These are phyloP conservation scores for Mola mola DNA, from an alignment of 2,113 vertebrate genomes.

Conservation along the genomic window DNA sequence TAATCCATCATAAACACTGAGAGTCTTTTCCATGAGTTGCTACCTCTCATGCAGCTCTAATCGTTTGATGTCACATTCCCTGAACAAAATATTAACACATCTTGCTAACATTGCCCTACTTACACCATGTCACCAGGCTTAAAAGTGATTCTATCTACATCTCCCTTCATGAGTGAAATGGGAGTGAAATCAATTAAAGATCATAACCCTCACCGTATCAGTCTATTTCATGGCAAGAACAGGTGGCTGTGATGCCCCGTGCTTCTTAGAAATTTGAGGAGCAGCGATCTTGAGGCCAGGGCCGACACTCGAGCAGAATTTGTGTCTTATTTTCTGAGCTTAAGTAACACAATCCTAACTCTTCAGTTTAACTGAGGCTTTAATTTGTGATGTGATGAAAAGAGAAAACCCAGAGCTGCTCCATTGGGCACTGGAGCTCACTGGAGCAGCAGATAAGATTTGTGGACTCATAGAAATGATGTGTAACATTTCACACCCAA, in stretches of 20 bases:
- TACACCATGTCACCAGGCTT: conserved; percentile 20
- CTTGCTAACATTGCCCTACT: conserved; percentile 14
- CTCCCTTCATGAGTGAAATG: conserved; percentile 60
- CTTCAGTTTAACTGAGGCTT: conserved; percentile 23
- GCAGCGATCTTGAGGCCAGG: conserved; percentile 13
- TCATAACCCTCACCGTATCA: conserved; percentile 54
- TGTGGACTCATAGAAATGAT: conserved; percentile 41
- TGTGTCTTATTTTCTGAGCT: conserved; percentile 25
- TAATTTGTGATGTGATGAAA: conserved; percentile 55
- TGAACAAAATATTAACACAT: conserved; percentile 41
- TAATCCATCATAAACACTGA: not conserved
- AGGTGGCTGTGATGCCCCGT: conserved; percentile 19
- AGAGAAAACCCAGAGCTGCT: conserved; percentile 44
- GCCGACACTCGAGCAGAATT: conserved; percentile 21
- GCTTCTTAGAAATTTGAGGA: conserved; percentile 26
- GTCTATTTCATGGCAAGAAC: conserved; percentile 53
- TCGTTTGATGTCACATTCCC: conserved; percentile 31
- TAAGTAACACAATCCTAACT: conserved; percentile 16
- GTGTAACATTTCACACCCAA: conserved; percentile 60
- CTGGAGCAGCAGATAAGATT: conserved; percentile 50
- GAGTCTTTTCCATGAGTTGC: conserved; percentile 11
- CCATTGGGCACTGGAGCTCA: conserved; percentile 26
- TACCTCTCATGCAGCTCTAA: conserved; percentile 32
- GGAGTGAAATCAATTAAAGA: conserved; percentile 57
- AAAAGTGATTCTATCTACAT: conserved; percentile 48